Base-by-base conservation (phyloP, 2,797 vertebrate genomes). In the Clarias platycephalus region DNA sequence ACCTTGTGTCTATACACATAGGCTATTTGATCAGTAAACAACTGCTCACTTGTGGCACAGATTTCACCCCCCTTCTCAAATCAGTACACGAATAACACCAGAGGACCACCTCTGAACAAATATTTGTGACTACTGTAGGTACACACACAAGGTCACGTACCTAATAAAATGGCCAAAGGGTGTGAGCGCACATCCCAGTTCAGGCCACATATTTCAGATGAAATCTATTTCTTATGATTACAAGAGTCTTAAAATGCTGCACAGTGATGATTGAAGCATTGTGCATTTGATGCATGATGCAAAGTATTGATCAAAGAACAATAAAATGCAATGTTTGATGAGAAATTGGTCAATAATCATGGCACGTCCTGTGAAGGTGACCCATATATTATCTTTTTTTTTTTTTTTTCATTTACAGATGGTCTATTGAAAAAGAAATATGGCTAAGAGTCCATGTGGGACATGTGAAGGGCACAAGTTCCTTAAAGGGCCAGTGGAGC, bases 361-460 rank as follows among this genome's bases (percentile, higher is more conserved):
- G 4, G 57, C 86, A 90, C 88, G 88, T 84, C 84, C 83, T 91
- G 57, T 92, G 90, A 89, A 92, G 91, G 91, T 93, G 91, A 92
- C 91, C 89, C 70, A 81, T 85, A 85, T 92, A 92, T 93, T 89
- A 92, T 91, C 85, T 90, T 86, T 49, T 12, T 49, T 44, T 49
- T 49, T 10, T 49, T 49, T 49, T 49, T 86, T 87, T 87, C 88
- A 77, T 92, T 89, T 90, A 90, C 82, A 87, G 85, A 86, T 80
- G 80, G 89, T 88, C 87, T 85, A 76, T 86, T 91, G 89, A 89
- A 91, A 89, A 90, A 91, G 88, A 93, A 90, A 92, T 92, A 92
- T 87, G 87, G 85, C 84, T 83, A 82, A 67, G 82, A 89, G 57
- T 68, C 86, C 49, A 85, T 28, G 49, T 22, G 83, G 78, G 84